A percentile compares a stretch with the other conserved stretches of the same genome.
Conservation (phyloP, 2,888 invertebrate species). For the Melanotus villosus region DNA sequence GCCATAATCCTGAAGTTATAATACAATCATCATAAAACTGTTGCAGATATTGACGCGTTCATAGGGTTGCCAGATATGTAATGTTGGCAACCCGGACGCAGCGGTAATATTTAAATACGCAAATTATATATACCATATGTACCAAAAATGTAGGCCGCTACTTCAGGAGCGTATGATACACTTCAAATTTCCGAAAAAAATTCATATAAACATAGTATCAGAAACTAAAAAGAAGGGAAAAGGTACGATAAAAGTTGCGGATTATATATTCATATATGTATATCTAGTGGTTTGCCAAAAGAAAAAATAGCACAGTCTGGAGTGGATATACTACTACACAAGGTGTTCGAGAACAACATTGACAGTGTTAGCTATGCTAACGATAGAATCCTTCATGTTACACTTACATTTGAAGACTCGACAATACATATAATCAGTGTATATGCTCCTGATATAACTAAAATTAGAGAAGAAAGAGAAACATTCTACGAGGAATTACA, state of each 20-base stretch:
- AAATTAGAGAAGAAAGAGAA: conserved; percentile 7
- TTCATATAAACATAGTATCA: not conserved
- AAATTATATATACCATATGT: no score
- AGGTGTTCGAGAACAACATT: not conserved
- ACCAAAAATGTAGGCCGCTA: no score
- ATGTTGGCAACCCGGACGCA: no score
- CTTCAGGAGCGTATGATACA: no score
- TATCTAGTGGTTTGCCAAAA: not conserved
- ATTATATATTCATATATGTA: not conserved
- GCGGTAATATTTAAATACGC: no score
- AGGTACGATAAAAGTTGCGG: not conserved
- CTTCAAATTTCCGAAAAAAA: no score
- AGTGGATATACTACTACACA: not conserved
- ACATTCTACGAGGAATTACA: conserved; percentile 8
- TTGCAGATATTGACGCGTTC: no score
- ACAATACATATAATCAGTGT: conserved; percentile 18
- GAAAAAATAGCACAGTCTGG: not conserved
- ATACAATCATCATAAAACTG: no score
- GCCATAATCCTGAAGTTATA: no score
- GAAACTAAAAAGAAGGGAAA: not conserved
- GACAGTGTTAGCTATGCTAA: not conserved
- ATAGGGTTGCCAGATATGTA: no score
- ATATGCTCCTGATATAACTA: conserved; percentile 10
- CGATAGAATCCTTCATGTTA: conserved; percentile 1
- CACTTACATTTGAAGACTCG: no score